phyloP scores from a whole-genome alignment of 2,113 vertebrate genomes.

The Dipodomys spectabilis region DNA sequence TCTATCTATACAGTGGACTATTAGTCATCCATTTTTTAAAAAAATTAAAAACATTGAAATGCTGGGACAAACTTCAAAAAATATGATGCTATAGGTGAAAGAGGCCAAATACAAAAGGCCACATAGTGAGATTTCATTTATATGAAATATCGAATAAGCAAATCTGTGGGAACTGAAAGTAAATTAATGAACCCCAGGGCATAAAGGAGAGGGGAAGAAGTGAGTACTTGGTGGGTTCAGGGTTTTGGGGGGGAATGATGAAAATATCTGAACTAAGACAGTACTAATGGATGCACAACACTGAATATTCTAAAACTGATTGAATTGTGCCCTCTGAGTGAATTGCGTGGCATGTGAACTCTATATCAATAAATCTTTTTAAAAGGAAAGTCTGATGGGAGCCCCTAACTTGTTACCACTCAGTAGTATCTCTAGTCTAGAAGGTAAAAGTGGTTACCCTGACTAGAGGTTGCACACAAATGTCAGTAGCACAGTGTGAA shows the following conservation, averaged over 20 bases:
- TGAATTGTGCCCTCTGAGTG: background rate
- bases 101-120: background rate
- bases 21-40: background rate
- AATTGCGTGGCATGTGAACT: background rate
- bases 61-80: background rate
- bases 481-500: background rate
- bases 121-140: background rate
- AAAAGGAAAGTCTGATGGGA: background rate
- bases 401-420: background rate
- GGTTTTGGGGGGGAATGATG: background rate
- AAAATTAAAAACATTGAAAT: background rate
- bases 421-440: background rate
- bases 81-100: background rate
- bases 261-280: constrained; percentile 9
- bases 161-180: background rate
- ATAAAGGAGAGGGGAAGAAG: background rate
- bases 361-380: background rate
- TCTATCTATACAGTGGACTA: background rate
- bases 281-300: background rate
- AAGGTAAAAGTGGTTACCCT: background rate
- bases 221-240: background rate
- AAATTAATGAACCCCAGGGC: background rate
- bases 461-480: background rate
- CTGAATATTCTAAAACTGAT: background rate
- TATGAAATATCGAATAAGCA: background rate